Percentiles rank a stretch among this genome's conserved stretches.
These are phyloP conservation scores for Shinisaurus crocodilurus DNA, from an alignment of 2,113 vertebrate genomes.

Conservation along the genomic window DNA sequence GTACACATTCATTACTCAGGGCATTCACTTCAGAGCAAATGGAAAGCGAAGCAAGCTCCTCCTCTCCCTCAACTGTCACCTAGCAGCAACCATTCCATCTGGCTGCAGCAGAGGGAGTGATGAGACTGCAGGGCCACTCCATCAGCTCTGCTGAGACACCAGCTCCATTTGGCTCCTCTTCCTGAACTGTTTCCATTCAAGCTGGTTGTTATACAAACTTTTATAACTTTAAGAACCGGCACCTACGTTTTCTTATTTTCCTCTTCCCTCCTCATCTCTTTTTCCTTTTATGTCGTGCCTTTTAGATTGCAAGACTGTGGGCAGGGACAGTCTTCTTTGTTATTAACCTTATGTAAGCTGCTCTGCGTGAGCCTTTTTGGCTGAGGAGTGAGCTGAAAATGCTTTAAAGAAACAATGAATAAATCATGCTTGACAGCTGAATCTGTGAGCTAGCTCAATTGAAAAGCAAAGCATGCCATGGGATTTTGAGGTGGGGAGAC, in stretches of 20 bases:
- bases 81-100: too few relatives aligned
- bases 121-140: too few relatives aligned
- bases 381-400: too few relatives aligned
- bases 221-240: background rate
- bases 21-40: background rate
- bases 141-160: too few relatives aligned
- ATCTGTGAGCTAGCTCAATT: background rate
- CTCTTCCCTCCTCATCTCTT: background rate
- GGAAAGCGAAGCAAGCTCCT: background rate
- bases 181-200: background rate
- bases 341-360: background rate
- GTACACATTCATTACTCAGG: background rate
- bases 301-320: too few relatives aligned
- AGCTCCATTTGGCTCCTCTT: too few relatives aligned
- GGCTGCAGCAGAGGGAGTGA: too few relatives aligned
- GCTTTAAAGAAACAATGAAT: too few relatives aligned
- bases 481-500: background rate
- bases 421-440: background rate
- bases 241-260: background rate
- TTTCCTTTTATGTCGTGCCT: too few relatives aligned
- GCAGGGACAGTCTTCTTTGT: background rate
- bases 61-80: too few relatives aligned
- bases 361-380: background rate
- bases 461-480: background rate
- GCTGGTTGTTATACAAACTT: background rate